These are phyloP conservation scores for Monoplex corrugatus DNA, from an alignment of 2,888 invertebrate species.

Conservation along the genomic window DNA sequence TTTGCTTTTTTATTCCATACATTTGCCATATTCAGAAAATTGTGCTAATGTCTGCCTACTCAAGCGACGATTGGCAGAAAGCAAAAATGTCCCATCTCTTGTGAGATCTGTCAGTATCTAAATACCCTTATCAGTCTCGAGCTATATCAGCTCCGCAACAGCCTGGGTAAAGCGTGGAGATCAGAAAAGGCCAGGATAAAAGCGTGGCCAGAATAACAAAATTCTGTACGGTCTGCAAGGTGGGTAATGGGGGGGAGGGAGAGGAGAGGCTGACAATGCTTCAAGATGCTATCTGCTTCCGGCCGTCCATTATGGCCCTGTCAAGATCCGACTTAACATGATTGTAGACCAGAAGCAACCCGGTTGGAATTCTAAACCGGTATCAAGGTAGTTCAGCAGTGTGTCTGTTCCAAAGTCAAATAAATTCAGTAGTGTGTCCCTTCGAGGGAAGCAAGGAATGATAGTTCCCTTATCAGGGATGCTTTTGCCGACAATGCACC, in stretches of 20 bases:
- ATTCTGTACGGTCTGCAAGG: neutral
- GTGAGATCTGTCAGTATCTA: neutral
- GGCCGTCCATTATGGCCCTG: conserved; percentile 23
- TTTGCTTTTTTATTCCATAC: no score
- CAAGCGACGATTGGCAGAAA: no score
- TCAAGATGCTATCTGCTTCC: neutral
- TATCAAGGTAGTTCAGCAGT: neutral
- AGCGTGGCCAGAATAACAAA: neutral
- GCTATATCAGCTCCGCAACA: no score
- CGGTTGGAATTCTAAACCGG: conserved; percentile 5
- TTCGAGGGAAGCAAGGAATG: conserved; percentile 20
- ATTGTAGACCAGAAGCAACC: conserved; percentile 1
- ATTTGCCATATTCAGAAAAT: no score
- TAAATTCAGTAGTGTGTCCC: conserved; percentile 35
- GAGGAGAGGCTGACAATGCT: no score
- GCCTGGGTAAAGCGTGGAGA: no score
- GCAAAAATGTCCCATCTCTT: neutral
- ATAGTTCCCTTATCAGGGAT: conserved; percentile 43
- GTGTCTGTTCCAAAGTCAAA: conserved; percentile 36
- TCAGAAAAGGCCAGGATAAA: neutral
- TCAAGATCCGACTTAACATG: conserved; percentile 13
- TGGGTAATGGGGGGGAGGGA: neutral
- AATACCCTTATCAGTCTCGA: neutral
- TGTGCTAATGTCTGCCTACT: no score
- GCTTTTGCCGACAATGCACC: conserved; percentile 37